phyloP scores from a whole-genome alignment of 2,888 invertebrate species.

The Cryptus viduatorius region DNA sequence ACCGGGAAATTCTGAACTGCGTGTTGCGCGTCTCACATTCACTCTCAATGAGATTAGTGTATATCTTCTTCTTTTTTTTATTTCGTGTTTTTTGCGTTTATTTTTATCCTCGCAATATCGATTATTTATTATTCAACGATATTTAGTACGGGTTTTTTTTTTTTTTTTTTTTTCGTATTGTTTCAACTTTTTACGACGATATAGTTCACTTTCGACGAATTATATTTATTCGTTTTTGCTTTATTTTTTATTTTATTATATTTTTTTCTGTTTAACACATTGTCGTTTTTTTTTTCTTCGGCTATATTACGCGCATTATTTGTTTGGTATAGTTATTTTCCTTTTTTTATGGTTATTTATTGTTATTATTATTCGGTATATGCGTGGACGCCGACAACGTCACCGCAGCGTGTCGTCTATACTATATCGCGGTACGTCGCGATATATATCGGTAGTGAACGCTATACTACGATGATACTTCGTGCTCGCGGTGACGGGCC shows the following conservation, averaged over 20 bases:
- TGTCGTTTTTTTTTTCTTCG: constrained; percentile 8
- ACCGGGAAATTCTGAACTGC: neutral
- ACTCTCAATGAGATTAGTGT: neutral
- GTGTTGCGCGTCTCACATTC: neutral
- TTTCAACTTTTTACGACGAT: neutral
- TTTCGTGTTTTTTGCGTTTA: neutral
- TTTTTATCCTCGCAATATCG: neutral
- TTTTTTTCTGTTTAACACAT: neutral
- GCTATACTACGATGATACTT: neutral
- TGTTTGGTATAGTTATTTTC: neutral
- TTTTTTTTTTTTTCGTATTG: neutral
- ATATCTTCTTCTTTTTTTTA: neutral
- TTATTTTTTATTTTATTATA: neutral
- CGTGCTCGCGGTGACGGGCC: neutral
- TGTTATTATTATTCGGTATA: constrained; percentile 17
- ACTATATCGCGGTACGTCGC: constrained; percentile 15
- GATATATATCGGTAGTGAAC: neutral
- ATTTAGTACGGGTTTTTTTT: neutral
- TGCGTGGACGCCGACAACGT: constrained; percentile 19
- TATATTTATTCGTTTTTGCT: constrained; percentile 7
- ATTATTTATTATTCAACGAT: constrained; percentile 23
- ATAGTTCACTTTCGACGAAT: constrained; percentile 16
- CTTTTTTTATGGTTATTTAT: constrained; percentile 11
- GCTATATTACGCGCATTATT: constrained; percentile 18
- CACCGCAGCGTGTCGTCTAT: constrained; percentile 22